Evolutionary conservation across 2,888 invertebrate genomes (phyloP).

Genomic region (Achlya flavicornis): DNA sequence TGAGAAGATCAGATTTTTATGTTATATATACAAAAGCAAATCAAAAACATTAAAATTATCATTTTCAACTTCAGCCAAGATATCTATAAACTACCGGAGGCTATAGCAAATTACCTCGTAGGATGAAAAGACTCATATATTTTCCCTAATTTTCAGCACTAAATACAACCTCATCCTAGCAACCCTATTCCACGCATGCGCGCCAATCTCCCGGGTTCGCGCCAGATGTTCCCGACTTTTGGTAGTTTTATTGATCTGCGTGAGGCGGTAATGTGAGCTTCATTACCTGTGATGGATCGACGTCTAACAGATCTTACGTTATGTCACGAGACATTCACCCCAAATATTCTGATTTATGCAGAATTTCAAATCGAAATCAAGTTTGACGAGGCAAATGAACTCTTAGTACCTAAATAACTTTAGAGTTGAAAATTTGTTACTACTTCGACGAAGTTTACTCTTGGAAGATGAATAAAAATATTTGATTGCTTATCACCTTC

Average conservation of each 20-base stretch:
- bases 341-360: not conserved
- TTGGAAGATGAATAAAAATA: too few relatives aligned
- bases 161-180: constrained; percentile 34
- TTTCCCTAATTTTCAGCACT: not conserved
- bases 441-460: too few relatives aligned
- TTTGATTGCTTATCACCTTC: too few relatives aligned
- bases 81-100: too few relatives aligned
- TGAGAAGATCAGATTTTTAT: too few relatives aligned
- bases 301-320: constrained; percentile 14
- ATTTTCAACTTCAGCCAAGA: too few relatives aligned
- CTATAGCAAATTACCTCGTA: not conserved
- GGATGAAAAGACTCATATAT: not conserved
- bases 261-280: constrained; percentile 46
- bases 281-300: constrained; percentile 54
- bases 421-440: not conserved
- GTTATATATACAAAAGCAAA: too few relatives aligned
- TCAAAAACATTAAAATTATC: too few relatives aligned
- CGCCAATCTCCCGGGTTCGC: constrained; percentile 51
- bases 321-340: not conserved
- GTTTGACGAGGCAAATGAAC: not conserved
- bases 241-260: constrained; percentile 77
- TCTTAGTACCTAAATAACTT: too few relatives aligned
- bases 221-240: constrained; percentile 72
- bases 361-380: not conserved
- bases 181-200: constrained; percentile 68